phyloP scores from a whole-genome alignment of 2,797 vertebrate genomes.

The Anableps anableps region DNA sequence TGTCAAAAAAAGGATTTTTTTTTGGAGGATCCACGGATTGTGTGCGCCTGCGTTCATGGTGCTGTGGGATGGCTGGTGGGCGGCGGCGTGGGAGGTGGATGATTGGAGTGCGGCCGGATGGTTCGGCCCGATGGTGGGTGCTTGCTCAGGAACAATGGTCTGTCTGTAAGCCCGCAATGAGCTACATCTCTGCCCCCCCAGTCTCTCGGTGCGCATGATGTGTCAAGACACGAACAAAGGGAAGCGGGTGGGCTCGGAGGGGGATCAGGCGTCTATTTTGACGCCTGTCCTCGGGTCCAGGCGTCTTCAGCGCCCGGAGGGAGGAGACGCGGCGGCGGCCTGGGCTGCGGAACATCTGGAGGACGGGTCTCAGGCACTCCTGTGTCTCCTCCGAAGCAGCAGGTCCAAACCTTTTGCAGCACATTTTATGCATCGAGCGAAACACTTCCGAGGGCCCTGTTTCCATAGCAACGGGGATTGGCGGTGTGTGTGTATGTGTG shows the following conservation, averaged over 20 bases:
- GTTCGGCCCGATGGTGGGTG: constrained; percentile 49
- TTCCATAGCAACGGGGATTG: constrained; percentile 73
- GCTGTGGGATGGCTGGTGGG: constrained; percentile 54
- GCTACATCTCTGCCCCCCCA: constrained; percentile 33
- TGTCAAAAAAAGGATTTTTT: constrained; percentile 32
- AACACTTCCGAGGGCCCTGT: constrained; percentile 71
- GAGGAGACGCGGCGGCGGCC: no score
- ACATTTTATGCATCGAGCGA: constrained; percentile 67
- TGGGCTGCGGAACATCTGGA: no score
- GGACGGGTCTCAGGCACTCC: no score
- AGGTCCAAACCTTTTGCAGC: constrained; percentile 46
- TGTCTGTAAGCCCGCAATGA: constrained; percentile 56
- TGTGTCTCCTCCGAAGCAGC: no score
- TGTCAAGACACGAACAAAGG: constrained; percentile 66
- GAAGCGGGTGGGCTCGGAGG: constrained; percentile 63
- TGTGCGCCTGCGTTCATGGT: constrained; percentile 23
- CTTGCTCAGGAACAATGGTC: constrained; percentile 67
- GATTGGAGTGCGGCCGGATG: constrained; percentile 53
- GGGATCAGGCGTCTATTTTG: constrained; percentile 74
- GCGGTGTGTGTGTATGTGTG: constrained; percentile 22
- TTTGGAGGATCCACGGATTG: constrained; percentile 18
- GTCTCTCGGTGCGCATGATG: constrained; percentile 34
- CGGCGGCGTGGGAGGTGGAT: constrained; percentile 49
- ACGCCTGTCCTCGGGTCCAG: constrained; percentile 59
- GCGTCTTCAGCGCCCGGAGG: constrained; percentile 36